Evolutionary conservation across 2,797 vertebrate genomes (phyloP).

Genomic region (Pterois miles): DNA sequence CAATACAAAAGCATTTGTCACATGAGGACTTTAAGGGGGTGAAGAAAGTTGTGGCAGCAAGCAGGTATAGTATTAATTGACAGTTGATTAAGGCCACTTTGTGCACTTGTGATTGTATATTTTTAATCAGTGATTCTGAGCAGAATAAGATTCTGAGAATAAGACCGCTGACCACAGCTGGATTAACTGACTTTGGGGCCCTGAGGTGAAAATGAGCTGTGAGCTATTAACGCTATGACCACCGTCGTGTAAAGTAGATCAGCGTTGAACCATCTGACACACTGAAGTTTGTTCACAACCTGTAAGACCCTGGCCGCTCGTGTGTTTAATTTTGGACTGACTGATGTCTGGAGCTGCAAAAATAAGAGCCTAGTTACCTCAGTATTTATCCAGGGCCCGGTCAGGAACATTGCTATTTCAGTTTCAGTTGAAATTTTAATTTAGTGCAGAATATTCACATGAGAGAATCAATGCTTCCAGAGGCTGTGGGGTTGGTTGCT

Average conservation of each 20-base stretch:
- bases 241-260: neutral
- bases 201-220: neutral
- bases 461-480: neutral
- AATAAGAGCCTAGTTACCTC: neutral
- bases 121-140: neutral
- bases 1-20: neutral
- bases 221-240: neutral
- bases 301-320: neutral
- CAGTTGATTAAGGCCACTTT: neutral
- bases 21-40: neutral
- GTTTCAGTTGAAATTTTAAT: neutral
- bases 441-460: neutral
- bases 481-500: neutral
- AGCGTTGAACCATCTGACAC: neutral
- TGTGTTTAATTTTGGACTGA: neutral
- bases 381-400: neutral
- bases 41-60: neutral
- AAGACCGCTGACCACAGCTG: neutral
- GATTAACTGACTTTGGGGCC: neutral
- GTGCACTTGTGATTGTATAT: neutral
- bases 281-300: neutral
- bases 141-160: too few relatives aligned
- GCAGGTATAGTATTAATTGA: neutral
- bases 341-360: neutral
- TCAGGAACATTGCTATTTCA: neutral